Base-by-base conservation (phyloP, 2,113 vertebrate genomes). In the Odobenus rosmarus region DNA sequence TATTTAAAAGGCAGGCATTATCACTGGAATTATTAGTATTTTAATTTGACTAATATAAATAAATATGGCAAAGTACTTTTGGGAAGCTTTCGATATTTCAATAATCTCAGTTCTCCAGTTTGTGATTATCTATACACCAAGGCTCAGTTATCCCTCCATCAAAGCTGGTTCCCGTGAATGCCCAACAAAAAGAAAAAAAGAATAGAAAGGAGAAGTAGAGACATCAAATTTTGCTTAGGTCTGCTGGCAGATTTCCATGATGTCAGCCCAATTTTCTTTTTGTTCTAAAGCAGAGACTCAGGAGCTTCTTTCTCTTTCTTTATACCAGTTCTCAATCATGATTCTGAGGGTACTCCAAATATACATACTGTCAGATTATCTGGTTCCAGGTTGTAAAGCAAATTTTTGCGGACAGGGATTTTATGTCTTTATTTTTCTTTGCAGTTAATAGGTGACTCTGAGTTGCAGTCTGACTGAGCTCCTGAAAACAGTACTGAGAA, bases 401-500 rank as follows among this genome's bases (percentile, higher is more conserved):
- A 36, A 90, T 64, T 69, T 90, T 49, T 93, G 57, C 92, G 91
- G 24, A 90, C 4, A 64, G 10, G 10, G 33, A 67, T 87, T 67
- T 59, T 80, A 31, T 81, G 24, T 46, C 16, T 93, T 87, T 87
- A 36, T 94, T 69, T 90, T 94, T 93, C 33, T 97, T 88, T 94
- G 49, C 5, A 95, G 55, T 77, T 64, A 64, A 90, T 90, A 61
- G 51, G 92, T 86, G 61, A 49, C 79, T 83, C 62, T 82, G 42
- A 92, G 96, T 96, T 97, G 94, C 97, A 95, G 86, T 98, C 94
- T 97, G 85, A 97, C 94, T 97, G 96, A 92, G n/a, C 90, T 97
- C 97, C 91, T 96, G 97, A 97, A 97, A 98, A 98, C 98, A 98
- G 86, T 98, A 98, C 96, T 87, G 97, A 98, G 97, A 98, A 88